Evolutionary conservation across 2,888 invertebrate genomes (phyloP).

Genomic region (Agrotis clavis): DNA sequence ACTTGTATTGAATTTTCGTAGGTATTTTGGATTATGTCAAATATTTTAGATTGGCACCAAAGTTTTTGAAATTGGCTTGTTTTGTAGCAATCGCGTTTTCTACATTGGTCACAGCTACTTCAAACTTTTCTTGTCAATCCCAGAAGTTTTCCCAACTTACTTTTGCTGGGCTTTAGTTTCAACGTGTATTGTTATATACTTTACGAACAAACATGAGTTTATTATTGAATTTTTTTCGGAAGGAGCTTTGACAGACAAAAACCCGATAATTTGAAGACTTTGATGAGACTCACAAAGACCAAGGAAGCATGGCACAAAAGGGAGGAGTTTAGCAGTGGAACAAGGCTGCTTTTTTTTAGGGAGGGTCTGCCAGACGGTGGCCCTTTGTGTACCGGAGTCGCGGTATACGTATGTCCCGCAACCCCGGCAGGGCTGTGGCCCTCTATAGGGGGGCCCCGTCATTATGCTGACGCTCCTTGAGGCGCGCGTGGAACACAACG

Average conservation of each 20-base stretch:
- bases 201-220: constrained; percentile 19
- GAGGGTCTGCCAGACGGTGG: no score
- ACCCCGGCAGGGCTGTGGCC: no score
- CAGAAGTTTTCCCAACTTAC: constrained; percentile 9
- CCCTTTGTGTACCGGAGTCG: no score
- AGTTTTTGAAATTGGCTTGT: constrained; percentile 30
- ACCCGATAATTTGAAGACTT: neutral
- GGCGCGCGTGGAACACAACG: no score
- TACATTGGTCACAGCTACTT: constrained; percentile 9
- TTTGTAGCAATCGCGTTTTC: constrained; percentile 27
- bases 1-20: constrained; percentile 32
- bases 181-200: constrained; percentile 17
- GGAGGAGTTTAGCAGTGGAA: neutral
- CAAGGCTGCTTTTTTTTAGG: no score
- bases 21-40: constrained; percentile 33
- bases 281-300: neutral
- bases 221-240: constrained; percentile 24
- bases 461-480: no score
- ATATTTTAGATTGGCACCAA: constrained; percentile 43
- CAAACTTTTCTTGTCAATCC: constrained; percentile 15
- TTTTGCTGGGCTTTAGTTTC: neutral
- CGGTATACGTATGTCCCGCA: no score
- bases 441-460: no score
- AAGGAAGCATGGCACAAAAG: neutral
- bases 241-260: no score